Base-by-base conservation (phyloP, 2,797 vertebrate genomes). In the Petrocephalus sullivani region DNA sequence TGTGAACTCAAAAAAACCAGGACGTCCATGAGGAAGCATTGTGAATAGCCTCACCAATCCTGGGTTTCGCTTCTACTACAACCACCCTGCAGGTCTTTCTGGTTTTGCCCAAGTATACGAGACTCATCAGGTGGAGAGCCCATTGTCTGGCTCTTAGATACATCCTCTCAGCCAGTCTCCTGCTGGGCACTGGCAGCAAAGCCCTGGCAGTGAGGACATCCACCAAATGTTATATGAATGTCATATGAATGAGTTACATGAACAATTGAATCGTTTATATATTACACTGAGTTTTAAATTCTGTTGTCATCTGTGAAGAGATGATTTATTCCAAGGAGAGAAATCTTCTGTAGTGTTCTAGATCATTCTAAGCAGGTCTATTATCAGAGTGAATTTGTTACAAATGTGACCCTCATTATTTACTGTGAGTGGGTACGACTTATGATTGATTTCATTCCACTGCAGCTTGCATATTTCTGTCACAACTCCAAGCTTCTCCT, bases 361-460 rank as follows among this genome's bases (percentile, higher is more conserved):
- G 88, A 54, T 85, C 49, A 28, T 28, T 37, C 56, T 14, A 23
- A 58, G 49, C 60, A 57, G 10, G n/a, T 37, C 61, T 41, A 46
- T 85, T 61, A 88, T 85, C 64, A 85, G 49, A 54, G 46, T 7
- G 23, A 67, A 61, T 57, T 56, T 83, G 21, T 33, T 54, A 46
- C 8, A 67, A 88, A 85, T 37, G 51, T 46, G 33, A 67, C 85
- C 56, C 23, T 51, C 60, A 85, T 71, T 78, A n/a, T 78, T 46
- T 78, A 78, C 16, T n/a, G 7, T 19, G 16, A 78, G 16, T n/a
- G 37, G 14, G 71, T 78, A 41, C 9, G 37, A 78, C 41, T 46
- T 46, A 46, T 46, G 41, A 5, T 19, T 60, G 88, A 46, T 88
- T 23, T 37, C 85, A 88, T 67, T 88, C 60, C 6, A 46, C 82